Base-by-base conservation (phyloP, 2,888 invertebrate species). In the Entomobrya proxima region DNA sequence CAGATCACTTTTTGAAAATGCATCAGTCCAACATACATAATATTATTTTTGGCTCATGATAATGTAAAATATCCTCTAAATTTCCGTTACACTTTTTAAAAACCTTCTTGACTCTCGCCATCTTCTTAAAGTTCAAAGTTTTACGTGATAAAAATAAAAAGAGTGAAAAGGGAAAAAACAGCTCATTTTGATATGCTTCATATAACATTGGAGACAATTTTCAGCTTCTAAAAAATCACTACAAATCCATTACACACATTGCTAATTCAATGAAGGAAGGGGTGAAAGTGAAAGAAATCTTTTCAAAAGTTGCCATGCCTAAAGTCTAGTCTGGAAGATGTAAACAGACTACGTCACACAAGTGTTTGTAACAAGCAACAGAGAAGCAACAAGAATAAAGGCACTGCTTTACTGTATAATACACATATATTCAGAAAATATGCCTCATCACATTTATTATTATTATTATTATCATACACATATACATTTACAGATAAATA, bases 361-460 rank as follows among this genome's bases (percentile, higher is more conserved):
- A 72, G 30, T 27, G 30, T 11, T 37, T 64, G 37, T 5, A 64
- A 35, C 18, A 64, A 30, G 58, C 9, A 58, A 30, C 18, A 50
- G 15, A 27, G 24, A 21, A 24, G 67, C 67, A 67, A 67, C 40
- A 67, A 67, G 40, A 67, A 24, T 40, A 64, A 11, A 35, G 18
- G 40, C 18, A n/a, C 37, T 40, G 67, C n/a, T 47, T 47, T 13
- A 21, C 18, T 37, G 21, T n/a, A 35, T 44, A 52, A 40, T n/a
- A n/a, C n/a, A n/a, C n/a, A n/a, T n/a, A n/a, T n/a, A n/a, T 81
- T 55, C 27, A 32, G 13, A 11, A 24, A 47, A 37, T 44, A 50
- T 24, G 67, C 40, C 76, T 61, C 72, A 69, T 72, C 72, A 18
- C 50, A 83, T 82, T 82, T 82, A 82, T 82, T 81, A 80, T 30